phyloP scores from a whole-genome alignment of 2,113 vertebrate genomes.

The Engystomops pustulosus region DNA sequence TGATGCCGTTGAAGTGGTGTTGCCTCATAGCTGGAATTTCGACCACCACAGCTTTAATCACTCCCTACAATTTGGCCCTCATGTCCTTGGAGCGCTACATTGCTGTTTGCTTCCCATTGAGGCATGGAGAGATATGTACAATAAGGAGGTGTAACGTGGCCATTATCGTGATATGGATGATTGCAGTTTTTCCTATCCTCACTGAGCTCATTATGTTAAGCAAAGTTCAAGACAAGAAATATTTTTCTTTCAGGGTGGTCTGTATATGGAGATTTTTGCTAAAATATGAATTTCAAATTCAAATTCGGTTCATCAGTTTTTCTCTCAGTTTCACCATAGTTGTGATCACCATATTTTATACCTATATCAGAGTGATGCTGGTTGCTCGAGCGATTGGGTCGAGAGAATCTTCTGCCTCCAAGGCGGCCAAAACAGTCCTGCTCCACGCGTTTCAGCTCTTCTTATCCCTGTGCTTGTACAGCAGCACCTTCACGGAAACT shows the following conservation, averaged over 20 bases:
- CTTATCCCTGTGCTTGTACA: neutral
- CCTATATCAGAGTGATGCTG: conserved; percentile 20
- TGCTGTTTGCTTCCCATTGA: conserved; percentile 28
- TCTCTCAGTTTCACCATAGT: neutral
- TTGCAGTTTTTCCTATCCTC: neutral
- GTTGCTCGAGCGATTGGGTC: conserved; percentile 7
- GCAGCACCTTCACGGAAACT: neutral
- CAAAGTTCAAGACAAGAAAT: neutral
- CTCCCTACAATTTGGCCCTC: conserved; percentile 24
- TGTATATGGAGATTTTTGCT: neutral
- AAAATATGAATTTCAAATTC: neutral
- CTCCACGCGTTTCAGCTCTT: conserved; percentile 29
- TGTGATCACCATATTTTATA: neutral
- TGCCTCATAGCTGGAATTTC: neutral
- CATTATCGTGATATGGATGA: neutral
- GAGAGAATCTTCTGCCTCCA: neutral
- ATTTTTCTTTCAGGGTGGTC: neutral
- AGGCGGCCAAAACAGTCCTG: conserved; percentile 21
- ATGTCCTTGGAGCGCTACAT: conserved; percentile 41
- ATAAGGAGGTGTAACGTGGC: neutral
- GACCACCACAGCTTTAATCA: neutral
- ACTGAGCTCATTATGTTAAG: neutral
- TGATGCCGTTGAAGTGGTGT: neutral
- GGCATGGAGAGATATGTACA: neutral
- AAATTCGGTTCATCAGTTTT: neutral